Conservation (phyloP, 1,140 invertebrate species). For the Amyelois transitella region DNA sequence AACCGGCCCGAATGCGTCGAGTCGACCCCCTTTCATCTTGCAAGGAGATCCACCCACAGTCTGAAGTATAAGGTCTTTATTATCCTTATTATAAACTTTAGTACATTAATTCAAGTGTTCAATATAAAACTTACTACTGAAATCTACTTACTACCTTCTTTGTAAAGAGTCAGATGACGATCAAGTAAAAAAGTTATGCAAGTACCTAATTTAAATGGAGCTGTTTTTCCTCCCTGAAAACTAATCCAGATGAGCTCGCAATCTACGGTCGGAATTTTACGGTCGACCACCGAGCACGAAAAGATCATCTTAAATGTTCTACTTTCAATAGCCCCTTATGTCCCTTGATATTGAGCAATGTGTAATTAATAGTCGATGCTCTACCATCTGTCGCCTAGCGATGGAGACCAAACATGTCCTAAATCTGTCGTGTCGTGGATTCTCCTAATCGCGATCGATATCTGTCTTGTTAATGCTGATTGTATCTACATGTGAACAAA, state of each 20-base stretch:
- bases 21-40: constrained; percentile 11
- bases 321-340: too few species aligned
- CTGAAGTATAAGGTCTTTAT: background rate
- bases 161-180: too few species aligned
- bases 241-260: too few species aligned
- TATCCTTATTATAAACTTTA: background rate
- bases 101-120: too few species aligned
- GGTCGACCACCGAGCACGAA: too few species aligned
- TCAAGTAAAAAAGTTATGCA: too few species aligned
- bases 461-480: constrained; percentile 1
- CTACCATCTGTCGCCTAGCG: constrained; percentile 42
- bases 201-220: too few species aligned
- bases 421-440: constrained; percentile 20
- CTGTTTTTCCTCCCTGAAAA: too few species aligned
- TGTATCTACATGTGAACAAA: constrained; percentile 1
- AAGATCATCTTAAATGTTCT: too few species aligned
- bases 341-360: constrained; percentile 6
- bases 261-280: too few species aligned
- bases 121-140: too few species aligned
- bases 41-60: constrained; percentile 7
- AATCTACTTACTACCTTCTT: too few species aligned
- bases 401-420: constrained; percentile 41
- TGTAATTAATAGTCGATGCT: constrained; percentile 15
- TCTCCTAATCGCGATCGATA: constrained; percentile 27
- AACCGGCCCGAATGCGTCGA: constrained; percentile 9